These are phyloP conservation scores for Zaprionus kolodkinae DNA, from an alignment of 1,140 invertebrate genomes.

Conservation along the genomic window DNA sequence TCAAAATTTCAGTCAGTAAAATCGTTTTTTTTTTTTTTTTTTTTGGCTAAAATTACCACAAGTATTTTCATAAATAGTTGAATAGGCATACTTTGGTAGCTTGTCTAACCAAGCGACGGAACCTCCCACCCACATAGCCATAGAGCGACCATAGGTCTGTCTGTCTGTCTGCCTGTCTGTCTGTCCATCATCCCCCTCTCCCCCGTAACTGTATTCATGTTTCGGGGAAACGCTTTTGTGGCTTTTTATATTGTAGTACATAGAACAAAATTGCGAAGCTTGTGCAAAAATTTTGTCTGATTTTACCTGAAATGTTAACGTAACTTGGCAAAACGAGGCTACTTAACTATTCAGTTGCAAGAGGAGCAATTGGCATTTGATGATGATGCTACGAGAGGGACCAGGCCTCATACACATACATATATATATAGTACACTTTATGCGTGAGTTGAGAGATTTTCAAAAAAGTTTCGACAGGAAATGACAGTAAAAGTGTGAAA, in stretches of 20 bases:
- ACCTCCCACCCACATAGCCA: neutral
- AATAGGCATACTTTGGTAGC: conserved; percentile 62
- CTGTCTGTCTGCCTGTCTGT: neutral
- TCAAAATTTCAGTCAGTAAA: conserved; percentile 27
- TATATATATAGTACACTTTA: too few relatives aligned
- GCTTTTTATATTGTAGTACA: neutral
- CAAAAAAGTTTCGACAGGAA: conserved; percentile 22
- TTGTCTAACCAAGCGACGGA: conserved; percentile 2
- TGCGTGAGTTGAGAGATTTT: conserved; percentile 2
- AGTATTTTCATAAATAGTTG: conserved; percentile 81
- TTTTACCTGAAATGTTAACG: conserved; percentile 60
- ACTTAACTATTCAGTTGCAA: conserved; percentile 62
- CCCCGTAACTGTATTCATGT: neutral
- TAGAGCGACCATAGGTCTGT: neutral
- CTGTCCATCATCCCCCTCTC: neutral
- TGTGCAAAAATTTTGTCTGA: conserved; percentile 49
- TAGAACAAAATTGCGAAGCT: neutral
- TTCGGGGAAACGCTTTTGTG: conserved; percentile 6
- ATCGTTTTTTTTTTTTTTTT: conserved; percentile 20
- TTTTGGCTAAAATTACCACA: conserved; percentile 61
- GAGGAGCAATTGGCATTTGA: conserved; percentile 52
- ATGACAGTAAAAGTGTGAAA: conserved; percentile 4
- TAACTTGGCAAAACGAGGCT: conserved; percentile 39
- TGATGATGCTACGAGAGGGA: conserved; percentile 8
- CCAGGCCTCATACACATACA: neutral